Conservation (phyloP, 2,113 vertebrate species). For the Casuarius casuarius region DNA sequence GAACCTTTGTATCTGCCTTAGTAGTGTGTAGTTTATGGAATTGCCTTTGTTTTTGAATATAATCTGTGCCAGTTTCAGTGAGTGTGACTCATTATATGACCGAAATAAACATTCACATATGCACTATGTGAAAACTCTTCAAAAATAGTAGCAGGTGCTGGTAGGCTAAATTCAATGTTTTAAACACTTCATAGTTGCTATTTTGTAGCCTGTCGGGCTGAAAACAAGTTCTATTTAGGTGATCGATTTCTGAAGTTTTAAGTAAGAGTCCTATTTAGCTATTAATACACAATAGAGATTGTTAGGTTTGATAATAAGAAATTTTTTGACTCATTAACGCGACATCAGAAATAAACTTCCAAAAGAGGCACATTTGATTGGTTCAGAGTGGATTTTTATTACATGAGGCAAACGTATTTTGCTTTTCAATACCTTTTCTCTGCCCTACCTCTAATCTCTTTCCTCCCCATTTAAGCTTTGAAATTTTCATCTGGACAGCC, state of each 20-base stretch:
- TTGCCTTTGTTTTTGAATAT: conserved; percentile 80
- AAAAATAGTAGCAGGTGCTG: conserved; percentile 81
- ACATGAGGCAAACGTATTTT: not conserved
- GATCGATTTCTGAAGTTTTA: not conserved
- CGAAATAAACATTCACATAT: conserved; percentile 79
- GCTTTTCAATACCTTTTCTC: not conserved
- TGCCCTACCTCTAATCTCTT: not conserved
- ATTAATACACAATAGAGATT: not conserved
- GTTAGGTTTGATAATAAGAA: not conserved
- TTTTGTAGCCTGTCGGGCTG: conserved; percentile 51
- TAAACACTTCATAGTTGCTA: conserved; percentile 24
- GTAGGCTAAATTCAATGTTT: conserved; percentile 59
- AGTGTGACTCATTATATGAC: conserved; percentile 79
- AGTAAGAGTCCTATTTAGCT: not conserved
- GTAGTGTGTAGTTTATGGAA: conserved; percentile 82
- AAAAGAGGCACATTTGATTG: not conserved
- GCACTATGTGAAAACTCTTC: conserved; percentile 67
- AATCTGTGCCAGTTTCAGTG: conserved; percentile 76
- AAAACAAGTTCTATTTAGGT: conserved; percentile 30
- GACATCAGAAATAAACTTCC: not conserved
- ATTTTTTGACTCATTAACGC: not conserved
- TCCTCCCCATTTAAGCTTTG: not conserved
- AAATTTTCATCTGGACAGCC: not conserved
- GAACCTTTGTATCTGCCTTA: conserved; percentile 83
- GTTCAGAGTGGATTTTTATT: not conserved